phyloP scores from a whole-genome alignment of 2,113 vertebrate genomes.

The Lepidothrix coronata region DNA sequence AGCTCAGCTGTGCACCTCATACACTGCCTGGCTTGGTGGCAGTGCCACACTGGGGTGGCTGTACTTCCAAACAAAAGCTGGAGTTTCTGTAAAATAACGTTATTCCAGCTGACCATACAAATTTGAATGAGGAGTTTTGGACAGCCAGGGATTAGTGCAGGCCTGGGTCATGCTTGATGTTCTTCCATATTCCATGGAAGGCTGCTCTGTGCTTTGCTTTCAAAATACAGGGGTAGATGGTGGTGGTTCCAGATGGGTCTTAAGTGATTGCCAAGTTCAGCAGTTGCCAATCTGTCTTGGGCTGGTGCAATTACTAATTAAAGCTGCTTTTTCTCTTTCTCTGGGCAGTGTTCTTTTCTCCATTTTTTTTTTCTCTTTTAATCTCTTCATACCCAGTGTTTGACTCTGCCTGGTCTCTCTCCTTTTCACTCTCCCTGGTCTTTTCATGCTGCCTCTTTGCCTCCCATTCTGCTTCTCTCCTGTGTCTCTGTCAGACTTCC shows the following conservation, averaged over 20 bases:
- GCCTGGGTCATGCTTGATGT: not conserved
- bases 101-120: not conserved
- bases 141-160: not conserved
- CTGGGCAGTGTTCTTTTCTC: not conserved
- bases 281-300: not conserved
- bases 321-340: not conserved
- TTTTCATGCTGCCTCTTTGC: not conserved
- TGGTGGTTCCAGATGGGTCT: not conserved
- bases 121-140: not conserved
- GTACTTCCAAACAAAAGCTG: not conserved
- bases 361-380: fast-evolving
- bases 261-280: not conserved
- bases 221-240: fast-evolving
- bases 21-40: not conserved
- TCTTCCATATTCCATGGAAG: not conserved
- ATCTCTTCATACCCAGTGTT: fast-evolving
- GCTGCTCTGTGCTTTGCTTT: not conserved
- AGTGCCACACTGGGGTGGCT: not conserved
- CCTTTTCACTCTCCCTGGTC: not conserved
- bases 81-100: not conserved
- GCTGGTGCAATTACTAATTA: not conserved
- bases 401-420: too few species aligned
- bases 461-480: not conserved
- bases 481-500: not conserved
- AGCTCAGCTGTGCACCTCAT: not conserved